Base-by-base conservation (phyloP, 92 coral and sea anemone genomes). In the Nematostella vectensis region DNA sequence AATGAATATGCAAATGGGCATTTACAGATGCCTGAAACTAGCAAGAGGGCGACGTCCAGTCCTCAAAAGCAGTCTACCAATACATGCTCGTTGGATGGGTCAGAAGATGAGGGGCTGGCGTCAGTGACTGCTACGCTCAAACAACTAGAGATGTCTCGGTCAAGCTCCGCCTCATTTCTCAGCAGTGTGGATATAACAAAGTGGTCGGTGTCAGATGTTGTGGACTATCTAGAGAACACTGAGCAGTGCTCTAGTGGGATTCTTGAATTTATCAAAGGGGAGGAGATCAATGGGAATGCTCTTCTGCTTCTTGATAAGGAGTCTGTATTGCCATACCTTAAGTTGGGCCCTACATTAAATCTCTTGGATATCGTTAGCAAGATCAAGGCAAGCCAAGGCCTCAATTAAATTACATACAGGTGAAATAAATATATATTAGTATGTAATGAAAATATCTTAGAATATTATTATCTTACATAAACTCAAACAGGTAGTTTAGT, bases 261-360 rank as follows among this genome's bases (percentile, higher is more conserved):
- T 59, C 78, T 85, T 17, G 52, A 31, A n/a, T 83, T 83, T 31
- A 28, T 79, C 54, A 65, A 59, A 24, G 94, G 79, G 54, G 80
- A 83, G 48, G 94, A 83, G 38, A 80, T 83, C 42, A 84, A 83
- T 50, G 94, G 94, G 21, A 68, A 70, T 29, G 94, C 94, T 0
- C 45, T 83, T 50, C 28, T 68, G 63, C 54, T 79, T 33, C 63
- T 83, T 24, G 79, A 83, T 25, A 43, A 72, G 30, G 65, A 70
- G 11, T 62, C 82, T 17, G 71, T 83, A 23, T 57, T 83, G 28
- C 82, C 67, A n/a, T 69, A 77, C 33, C 31, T 83, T 75, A 83
- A 83, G 50, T 69, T 83, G n/a, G 94, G 94, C 0, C 94, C 94
- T 4, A 75, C 79, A 3, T 62, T 83, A 36, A 83, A 79, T 54